Evolutionary conservation across 2,888 invertebrate genomes (phyloP).

Genomic region (Watsonalla binaria): DNA sequence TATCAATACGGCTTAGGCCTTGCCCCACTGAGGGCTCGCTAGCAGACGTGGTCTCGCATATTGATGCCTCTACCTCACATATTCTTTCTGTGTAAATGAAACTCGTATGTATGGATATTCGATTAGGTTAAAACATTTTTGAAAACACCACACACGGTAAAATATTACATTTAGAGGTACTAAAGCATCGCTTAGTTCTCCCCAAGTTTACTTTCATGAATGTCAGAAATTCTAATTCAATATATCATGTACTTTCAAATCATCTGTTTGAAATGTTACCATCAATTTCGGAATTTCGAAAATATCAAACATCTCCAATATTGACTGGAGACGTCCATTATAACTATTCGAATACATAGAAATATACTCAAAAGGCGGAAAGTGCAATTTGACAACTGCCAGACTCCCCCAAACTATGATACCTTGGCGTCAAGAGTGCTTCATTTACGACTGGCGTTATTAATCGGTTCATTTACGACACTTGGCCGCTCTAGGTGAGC

Average conservation of each 20-base stretch:
- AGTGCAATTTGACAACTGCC: slow-evolving; percentile 9
- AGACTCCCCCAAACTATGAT: slow-evolving; percentile 10
- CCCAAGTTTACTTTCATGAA: too few relatives aligned
- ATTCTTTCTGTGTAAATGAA: slow-evolving; percentile 13
- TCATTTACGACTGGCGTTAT: slow-evolving; percentile 42
- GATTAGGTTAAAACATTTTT: too few relatives aligned
- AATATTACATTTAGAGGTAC: too few relatives aligned
- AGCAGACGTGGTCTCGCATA: slow-evolving; percentile 46
- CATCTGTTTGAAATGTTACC: too few relatives aligned
- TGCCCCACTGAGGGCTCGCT: slow-evolving; percentile 30
- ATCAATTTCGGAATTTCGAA: too few relatives aligned
- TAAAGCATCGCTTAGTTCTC: too few relatives aligned
- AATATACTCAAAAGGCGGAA: background rate
- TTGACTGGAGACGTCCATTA: too few relatives aligned
- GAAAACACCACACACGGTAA: too few relatives aligned
- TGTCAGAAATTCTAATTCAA: too few relatives aligned
- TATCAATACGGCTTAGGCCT: slow-evolving; percentile 65
- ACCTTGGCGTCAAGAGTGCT: slow-evolving; percentile 25
- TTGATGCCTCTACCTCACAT: slow-evolving; percentile 33
- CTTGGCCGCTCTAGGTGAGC: slow-evolving; percentile 15
- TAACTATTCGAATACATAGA: background rate
- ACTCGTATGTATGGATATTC: background rate
- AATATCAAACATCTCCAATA: too few relatives aligned
- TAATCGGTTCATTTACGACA: slow-evolving; percentile 57
- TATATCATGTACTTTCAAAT: too few relatives aligned